Percentiles rank a stretch among this genome's conserved stretches.
These are phyloP conservation scores for Pangasianodon gigas DNA, from an alignment of 2,113 vertebrate species.

Conservation along the genomic window DNA sequence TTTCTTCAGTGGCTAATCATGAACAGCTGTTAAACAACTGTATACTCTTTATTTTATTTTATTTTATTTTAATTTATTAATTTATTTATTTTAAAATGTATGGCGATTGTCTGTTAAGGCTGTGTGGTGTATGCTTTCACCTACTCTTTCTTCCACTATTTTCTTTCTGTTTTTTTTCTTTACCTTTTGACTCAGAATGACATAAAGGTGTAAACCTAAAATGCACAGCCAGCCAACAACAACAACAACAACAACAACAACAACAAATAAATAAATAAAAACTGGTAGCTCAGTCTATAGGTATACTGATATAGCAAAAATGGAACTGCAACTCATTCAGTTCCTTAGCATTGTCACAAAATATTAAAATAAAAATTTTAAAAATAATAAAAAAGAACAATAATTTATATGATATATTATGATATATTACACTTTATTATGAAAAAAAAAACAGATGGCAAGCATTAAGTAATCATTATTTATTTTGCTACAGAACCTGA, in stretches of 20 bases:
- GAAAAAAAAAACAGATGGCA: not conserved
- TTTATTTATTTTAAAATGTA: not conserved
- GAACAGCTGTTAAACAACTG: not conserved
- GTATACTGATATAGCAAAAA: not conserved
- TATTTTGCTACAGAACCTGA: not conserved
- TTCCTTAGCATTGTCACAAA: not conserved
- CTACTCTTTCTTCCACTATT: not conserved
- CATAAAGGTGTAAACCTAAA: not conserved
- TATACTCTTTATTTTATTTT: not conserved
- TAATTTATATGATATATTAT: not conserved
- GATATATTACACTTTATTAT: not conserved
- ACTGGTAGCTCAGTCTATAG: not conserved
- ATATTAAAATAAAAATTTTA: not conserved
- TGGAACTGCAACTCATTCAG: not conserved
- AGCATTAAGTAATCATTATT: not conserved
- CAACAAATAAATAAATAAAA: not conserved
- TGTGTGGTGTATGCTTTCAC: not conserved
- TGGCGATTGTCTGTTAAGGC: not conserved
- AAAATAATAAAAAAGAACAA: too few species aligned
- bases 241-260: not conserved
- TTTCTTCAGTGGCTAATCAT: not conserved
- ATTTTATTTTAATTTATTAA: not conserved
- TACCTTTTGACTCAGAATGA: not conserved
- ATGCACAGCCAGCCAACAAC: not conserved
- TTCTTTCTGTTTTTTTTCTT: not conserved